These are phyloP conservation scores for Xestia xanthographa DNA, from an alignment of 2,888 invertebrate species.

Conservation along the genomic window DNA sequence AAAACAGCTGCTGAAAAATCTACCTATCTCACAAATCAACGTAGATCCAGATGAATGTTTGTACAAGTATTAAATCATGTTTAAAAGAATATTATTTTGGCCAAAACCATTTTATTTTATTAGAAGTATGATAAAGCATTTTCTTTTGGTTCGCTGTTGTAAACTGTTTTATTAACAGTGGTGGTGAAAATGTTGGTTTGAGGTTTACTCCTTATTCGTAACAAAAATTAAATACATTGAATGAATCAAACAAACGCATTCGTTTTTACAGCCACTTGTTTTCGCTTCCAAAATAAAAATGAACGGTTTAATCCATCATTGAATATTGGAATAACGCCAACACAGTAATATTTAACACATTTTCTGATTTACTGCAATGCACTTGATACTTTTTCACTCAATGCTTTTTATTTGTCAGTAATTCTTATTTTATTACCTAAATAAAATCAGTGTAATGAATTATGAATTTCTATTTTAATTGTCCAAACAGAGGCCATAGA, in stretches of 20 bases:
- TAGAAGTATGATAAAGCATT: not conserved
- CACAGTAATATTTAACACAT: slow-evolving; percentile 9
- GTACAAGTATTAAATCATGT: not conserved
- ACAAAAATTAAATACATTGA: not conserved
- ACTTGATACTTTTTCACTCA: not conserved
- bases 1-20: not conserved
- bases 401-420: not conserved
- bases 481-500: not conserved
- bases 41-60: not conserved
- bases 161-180: not conserved
- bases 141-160: not conserved
- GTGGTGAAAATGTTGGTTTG: not conserved
- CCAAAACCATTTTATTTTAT: not conserved
- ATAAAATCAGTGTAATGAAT: not conserved
- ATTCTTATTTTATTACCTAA: not conserved
- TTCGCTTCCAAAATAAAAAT: slow-evolving; percentile 17
- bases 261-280: not conserved
- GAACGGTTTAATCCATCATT: not conserved
- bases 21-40: slow-evolving; percentile 21
- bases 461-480: not conserved
- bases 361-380: slow-evolving; percentile 20
- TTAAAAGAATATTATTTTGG: not conserved
- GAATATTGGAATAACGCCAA: slow-evolving; percentile 21
- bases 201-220: not conserved
- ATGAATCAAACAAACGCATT: not conserved